These are phyloP conservation scores for Drosophila hydei DNA, from an alignment of 1,140 invertebrate genomes.

Conservation along the genomic window DNA sequence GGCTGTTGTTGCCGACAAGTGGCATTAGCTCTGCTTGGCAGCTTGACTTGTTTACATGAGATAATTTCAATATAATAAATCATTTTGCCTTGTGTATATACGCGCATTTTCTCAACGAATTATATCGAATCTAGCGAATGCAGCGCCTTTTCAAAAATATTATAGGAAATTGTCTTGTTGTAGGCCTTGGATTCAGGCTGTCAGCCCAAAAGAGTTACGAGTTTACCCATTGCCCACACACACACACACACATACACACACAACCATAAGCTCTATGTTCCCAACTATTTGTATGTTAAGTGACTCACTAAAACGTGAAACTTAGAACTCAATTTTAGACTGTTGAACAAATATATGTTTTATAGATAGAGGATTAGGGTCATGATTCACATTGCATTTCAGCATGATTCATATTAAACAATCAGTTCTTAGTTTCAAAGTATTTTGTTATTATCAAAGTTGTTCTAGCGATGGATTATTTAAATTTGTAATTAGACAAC, in stretches of 20 bases:
- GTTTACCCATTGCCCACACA: constrained; percentile 30
- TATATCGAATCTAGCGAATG: constrained; percentile 28
- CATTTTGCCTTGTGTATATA: constrained; percentile 53
- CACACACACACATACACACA: neutral
- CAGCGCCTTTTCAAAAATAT: constrained; percentile 28
- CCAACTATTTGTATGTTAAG: neutral
- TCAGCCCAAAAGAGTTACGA: constrained; percentile 59
- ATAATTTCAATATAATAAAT: constrained; percentile 83
- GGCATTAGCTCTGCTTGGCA: constrained; percentile 75
- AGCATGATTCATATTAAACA: constrained; percentile 16
- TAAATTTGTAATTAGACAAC: too few species aligned
- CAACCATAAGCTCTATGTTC: constrained; percentile 22
- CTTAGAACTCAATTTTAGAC: neutral
- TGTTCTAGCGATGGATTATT: neutral
- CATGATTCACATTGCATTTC: constrained; percentile 7
- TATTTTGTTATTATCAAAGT: neutral
- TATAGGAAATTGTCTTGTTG: constrained; percentile 17
- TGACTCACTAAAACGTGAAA: constrained; percentile 14
- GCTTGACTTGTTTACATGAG: constrained; percentile 83
- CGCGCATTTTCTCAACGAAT: constrained; percentile 51
- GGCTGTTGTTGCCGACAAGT: constrained; percentile 59
- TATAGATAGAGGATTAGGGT: constrained; percentile 11
- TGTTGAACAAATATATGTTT: neutral
- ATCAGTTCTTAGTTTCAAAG: neutral
- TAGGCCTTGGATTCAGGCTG: constrained; percentile 68